Evolutionary conservation across 2,797 vertebrate species (phyloP), one percentile per base, ranked within the genome.

Genomic region (Moxostoma hubbsi): DNA sequence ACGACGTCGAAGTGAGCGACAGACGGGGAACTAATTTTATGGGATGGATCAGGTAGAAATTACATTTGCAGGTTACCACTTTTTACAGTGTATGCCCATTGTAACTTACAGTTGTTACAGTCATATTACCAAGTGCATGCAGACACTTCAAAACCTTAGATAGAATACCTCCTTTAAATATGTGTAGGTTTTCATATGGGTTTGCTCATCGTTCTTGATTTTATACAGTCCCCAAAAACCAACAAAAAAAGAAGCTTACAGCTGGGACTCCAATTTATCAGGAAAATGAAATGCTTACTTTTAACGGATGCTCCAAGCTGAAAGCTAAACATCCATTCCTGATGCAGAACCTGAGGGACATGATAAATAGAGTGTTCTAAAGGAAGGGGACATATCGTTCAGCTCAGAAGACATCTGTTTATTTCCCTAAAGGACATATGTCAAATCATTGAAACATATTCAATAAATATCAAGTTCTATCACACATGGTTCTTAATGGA

Each of bases 361-460:
- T 90, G 85, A 91, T 88, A 81, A 90, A 92, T 89, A 82, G 75
- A 84, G 77, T 74, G 62, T 84, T 82, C 49, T 91, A 89, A 93
- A 84, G 70, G 74, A 75, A 77, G 79, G 75, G 87, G 87, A 90
- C 89, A 74, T 50, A 59, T 88, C 85, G 81, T 73, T 83, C 83
- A 80, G 83, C 88, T 86, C 58, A 12, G 79, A 86, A 86, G 86
- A 87, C 83, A 83, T 81, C 81, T 85, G 85, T 88, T 87, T 85
- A 79, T 68, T 80, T 85, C 89, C 87, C 87, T 81, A 88, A 84
- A 89, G 89, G 86, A 85, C 80, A 85, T 84, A 87, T 85, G 87
- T 85, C 81, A 83, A 89, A 89, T 85, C 53, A 77, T 85, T 86
- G 73, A 88, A 89, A 87, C 88, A 47, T 57, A 67, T 87, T 85